Conservation (phyloP, 2,797 vertebrate species). For the Halcyon smyrnensis region DNA sequence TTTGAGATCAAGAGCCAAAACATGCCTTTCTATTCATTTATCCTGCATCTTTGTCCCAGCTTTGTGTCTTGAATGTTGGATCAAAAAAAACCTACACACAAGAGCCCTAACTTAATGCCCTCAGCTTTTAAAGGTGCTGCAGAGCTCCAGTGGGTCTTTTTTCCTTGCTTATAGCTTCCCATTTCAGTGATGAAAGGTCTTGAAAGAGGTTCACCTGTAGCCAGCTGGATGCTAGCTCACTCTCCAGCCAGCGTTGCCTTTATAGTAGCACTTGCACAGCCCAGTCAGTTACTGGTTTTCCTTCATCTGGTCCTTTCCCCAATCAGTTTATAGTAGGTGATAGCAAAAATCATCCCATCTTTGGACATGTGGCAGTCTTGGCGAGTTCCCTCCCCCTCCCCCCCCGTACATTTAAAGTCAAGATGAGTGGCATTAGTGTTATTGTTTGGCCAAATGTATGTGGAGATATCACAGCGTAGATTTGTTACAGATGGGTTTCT, state of each 20-base stretch:
- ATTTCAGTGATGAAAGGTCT: neutral
- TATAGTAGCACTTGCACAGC: neutral
- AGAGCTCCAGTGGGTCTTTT: neutral
- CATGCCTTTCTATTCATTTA: neutral
- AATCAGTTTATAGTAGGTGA: neutral
- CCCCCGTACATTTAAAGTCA: neutral
- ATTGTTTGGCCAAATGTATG: constrained; percentile 34
- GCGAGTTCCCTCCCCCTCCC: neutral
- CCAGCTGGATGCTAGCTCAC: neutral
- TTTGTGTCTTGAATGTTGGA: neutral
- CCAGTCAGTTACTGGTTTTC: neutral
- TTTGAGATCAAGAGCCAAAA: neutral
- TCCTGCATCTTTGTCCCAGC: neutral
- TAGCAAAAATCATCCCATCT: neutral
- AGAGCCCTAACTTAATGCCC: neutral
- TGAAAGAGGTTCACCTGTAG: neutral
- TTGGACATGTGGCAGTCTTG: neutral
- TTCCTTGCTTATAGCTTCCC: neutral
- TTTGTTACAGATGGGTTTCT: constrained; percentile 67
- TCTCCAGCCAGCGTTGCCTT: accelerated
- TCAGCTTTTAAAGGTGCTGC: neutral
- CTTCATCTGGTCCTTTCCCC: neutral
- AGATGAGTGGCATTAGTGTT: constrained; percentile 1
- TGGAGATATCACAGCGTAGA: constrained; percentile 41
- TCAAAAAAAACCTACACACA: accelerated